Base-by-base conservation (phyloP, 2,888 invertebrate species). In the Octonoba sinensis region DNA sequence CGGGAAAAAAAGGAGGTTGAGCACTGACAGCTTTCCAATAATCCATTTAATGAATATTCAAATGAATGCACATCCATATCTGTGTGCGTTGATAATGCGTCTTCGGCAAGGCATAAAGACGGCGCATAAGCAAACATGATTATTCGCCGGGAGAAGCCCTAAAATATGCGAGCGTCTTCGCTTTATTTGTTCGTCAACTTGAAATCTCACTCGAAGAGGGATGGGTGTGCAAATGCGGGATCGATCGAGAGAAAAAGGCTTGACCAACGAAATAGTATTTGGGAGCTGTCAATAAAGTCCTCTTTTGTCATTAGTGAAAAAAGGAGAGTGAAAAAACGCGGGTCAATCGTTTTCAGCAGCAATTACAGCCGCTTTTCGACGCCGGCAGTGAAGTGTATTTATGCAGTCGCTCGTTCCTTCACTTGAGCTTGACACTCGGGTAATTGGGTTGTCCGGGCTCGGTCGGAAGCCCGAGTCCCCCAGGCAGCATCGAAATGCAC, bases 401-500 rank as follows among this genome's bases (percentile, higher is more conserved):
- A 82, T 82, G 81, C 81, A 82, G 74, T 66, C 81, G 69, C 49
- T 44, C 59, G 66, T 44, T 49, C 64, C 62, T 67, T 82, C 70
- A 56, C 57, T 71, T 65, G 71, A 69, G 77, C 71, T 78, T 83
- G 77, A 78, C 77, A 78, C 77, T 70, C 78, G 62, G 73, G 69
- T 78, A 78, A 83, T 78, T 83, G 77, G 83, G 83, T 78, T 83
- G 77, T 78, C 78, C 83, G 69, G 65, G 69, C 71, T 71, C 73
- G 65, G 73, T 78, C 77, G 78, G 65, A 74, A 73, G 70, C 73
- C 75, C 82, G 73, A 71, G 71, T 66, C 78, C 82, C 82, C 72
- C 72, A 82, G 76, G 76, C 76, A 72, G 65, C 70, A 62, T 67
- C 60, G 82, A 71, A 54, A 67, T 72, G 76, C 76, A 72, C 76